A percentile compares a stretch with the other conserved stretches of the same genome.
Evolutionary conservation across 2,888 invertebrate species (phyloP).

Genomic region (Pseudococcus jackbeardsleyi): DNA sequence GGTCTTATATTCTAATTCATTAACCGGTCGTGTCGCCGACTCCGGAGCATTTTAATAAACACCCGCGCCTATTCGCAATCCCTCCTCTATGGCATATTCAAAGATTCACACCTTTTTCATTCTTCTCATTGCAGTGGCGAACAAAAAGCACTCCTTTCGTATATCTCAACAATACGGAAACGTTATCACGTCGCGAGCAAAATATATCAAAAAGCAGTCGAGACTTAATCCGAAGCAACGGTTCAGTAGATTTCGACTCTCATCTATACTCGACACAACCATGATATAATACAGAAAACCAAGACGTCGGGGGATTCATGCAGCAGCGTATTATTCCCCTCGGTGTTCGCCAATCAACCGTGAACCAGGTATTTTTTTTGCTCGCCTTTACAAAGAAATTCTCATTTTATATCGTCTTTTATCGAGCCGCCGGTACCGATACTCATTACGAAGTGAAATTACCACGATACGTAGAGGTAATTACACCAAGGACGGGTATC

Average conservation of each 20-base stretch:
- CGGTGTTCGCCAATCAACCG: background rate
- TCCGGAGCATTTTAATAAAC: constrained; percentile 11
- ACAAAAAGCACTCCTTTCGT: constrained; percentile 5
- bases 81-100: background rate
- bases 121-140: background rate
- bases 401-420: constrained; percentile 13
- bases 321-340: background rate
- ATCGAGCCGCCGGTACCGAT: constrained; percentile 6
- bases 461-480: constrained; percentile 30
- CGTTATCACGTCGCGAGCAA: constrained; percentile 39
- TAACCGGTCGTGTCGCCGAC: constrained; percentile 22
- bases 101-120: background rate
- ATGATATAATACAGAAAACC: background rate
- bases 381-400: constrained; percentile 2
- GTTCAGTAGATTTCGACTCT: constrained; percentile 4
- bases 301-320: background rate
- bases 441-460: constrained; percentile 42
- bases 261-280: background rate
- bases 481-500: constrained; percentile 7
- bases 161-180: constrained; percentile 35
- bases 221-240: constrained; percentile 24
- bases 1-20: background rate
- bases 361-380: constrained; percentile 35
- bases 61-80: constrained; percentile 15
- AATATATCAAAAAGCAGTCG: constrained; percentile 17